These are phyloP conservation scores for Perdita meconis DNA, from an alignment of 2,888 invertebrate species.

Conservation along the genomic window DNA sequence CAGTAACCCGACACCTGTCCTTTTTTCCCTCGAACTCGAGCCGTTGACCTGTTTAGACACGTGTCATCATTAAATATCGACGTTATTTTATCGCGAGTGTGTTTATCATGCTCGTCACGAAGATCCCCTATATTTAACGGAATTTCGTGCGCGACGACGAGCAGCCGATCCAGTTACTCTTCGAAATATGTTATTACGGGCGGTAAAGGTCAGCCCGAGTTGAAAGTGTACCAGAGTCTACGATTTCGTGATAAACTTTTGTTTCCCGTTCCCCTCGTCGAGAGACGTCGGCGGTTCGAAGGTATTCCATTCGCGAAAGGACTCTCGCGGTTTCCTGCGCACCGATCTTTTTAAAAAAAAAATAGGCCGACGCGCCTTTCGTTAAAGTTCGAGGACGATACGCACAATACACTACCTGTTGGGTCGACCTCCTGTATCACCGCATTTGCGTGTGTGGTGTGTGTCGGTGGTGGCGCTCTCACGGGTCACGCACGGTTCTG, in stretches of 20 bases:
- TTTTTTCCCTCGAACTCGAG: conserved; percentile 34
- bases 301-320: not conserved
- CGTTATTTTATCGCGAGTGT: conserved; percentile 12
- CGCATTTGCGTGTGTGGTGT: conserved; percentile 65
- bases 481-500: conserved; percentile 64
- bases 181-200: conserved; percentile 31
- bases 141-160: conserved; percentile 3
- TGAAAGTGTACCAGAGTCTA: conserved; percentile 53
- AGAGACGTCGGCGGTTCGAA: not conserved
- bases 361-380: conserved; percentile 46
- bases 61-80: conserved; percentile 51
- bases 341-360: conserved; percentile 21
- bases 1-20: conserved; percentile 48
- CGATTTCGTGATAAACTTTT: conserved; percentile 34
- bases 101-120: not conserved
- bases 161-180: not conserved
- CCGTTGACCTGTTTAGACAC: conserved; percentile 54
- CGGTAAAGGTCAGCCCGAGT: conserved; percentile 66
- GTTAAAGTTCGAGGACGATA: conserved; percentile 66
- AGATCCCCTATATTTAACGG: conserved; percentile 3
- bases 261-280: not conserved
- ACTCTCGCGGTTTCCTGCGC: conserved; percentile 12
- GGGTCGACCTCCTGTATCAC: conserved; percentile 66
- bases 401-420: conserved; percentile 71
- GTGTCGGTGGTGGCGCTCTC: conserved; percentile 61